Conservation (phyloP, 2,113 vertebrate species). For the Gallinago jamesoni region DNA sequence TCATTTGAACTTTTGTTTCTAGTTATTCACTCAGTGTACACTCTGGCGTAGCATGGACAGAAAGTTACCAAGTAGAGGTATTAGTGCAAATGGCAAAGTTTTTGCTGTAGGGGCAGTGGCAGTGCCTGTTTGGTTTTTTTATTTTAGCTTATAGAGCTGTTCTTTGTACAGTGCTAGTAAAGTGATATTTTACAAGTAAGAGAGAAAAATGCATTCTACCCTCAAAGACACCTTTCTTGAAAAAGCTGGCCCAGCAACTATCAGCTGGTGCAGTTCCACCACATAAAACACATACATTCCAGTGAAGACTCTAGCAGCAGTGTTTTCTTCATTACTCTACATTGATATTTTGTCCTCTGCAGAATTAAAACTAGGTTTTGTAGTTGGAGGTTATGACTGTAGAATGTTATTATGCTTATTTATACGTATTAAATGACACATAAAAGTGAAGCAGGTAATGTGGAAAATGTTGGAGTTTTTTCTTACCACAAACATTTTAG, state of each 20-base stretch:
- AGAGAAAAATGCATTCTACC: background rate
- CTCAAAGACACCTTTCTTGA: background rate
- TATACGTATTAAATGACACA: background rate
- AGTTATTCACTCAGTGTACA: background rate
- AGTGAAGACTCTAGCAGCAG: background rate
- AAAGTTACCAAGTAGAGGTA: background rate
- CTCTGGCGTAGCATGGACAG: background rate
- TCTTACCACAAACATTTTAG: background rate
- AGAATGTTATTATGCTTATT: background rate
- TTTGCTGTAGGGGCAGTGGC: background rate
- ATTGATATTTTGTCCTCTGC: background rate
- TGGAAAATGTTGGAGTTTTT: background rate
- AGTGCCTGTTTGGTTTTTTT: background rate
- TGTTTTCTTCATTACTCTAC: background rate
- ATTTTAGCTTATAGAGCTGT: background rate
- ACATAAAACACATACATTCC: background rate
- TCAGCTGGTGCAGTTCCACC: background rate
- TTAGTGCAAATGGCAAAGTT: background rate
- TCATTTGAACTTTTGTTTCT: background rate
- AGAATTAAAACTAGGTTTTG: background rate
- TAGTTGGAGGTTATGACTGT: background rate
- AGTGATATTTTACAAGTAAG: background rate
- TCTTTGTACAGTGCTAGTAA: background rate
- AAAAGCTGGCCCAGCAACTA: background rate
- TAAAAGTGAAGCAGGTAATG: constrained; percentile 13